Conservation (phyloP, 2,113 vertebrate genomes). For the Perca flavescens region DNA sequence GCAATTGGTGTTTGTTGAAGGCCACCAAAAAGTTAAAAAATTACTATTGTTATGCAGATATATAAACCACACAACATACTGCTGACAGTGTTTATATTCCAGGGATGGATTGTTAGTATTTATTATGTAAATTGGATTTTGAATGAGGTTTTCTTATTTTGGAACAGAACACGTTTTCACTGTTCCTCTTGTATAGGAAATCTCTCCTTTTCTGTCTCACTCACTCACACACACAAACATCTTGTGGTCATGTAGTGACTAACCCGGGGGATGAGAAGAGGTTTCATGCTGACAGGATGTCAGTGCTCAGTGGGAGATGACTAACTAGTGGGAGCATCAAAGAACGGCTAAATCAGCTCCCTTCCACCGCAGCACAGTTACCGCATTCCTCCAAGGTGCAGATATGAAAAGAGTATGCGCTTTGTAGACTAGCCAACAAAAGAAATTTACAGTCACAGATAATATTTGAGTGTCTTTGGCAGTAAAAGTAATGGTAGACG, state of each 20-base stretch:
- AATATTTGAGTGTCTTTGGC: neutral
- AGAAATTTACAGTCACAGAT: neutral
- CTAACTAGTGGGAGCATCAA: conserved; percentile 82
- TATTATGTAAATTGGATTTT: neutral
- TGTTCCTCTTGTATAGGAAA: conserved; percentile 17
- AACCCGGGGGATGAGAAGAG: conserved; percentile 77
- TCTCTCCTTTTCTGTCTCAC: conserved; percentile 14
- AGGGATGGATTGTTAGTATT: neutral
- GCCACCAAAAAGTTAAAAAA: neutral
- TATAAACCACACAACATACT: neutral
- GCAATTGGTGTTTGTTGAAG: neutral
- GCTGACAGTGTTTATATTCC: neutral
- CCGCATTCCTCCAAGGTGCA: conserved; percentile 74
- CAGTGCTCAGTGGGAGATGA: conserved; percentile 76
- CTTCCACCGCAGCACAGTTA: conserved; percentile 60
- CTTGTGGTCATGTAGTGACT: conserved; percentile 81
- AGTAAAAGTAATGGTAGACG: neutral
- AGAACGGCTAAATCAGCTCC: conserved; percentile 76
- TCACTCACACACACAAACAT: conserved; percentile 55
- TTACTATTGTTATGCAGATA: neutral
- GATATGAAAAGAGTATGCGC: conserved; percentile 50
- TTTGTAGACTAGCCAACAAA: conserved; percentile 31
- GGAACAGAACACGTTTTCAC: neutral
- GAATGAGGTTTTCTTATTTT: neutral
- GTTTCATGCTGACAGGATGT: conserved; percentile 82